phyloP scores from a whole-genome alignment of 2,113 vertebrate genomes.

The Trochalopteron elliotii region DNA sequence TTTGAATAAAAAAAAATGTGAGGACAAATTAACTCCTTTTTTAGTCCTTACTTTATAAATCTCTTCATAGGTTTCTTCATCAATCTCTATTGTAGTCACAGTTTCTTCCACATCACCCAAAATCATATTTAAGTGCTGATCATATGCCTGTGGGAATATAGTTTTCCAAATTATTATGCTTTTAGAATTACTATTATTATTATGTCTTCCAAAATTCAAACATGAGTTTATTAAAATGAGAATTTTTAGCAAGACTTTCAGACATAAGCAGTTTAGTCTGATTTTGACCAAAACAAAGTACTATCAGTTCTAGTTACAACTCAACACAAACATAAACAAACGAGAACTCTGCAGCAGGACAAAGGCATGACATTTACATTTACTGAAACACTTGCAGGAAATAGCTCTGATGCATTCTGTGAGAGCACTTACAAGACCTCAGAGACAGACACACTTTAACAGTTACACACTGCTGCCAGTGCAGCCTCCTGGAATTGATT shows the following conservation, averaged over 20 bases:
- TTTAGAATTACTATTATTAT: not conserved
- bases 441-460: not conserved
- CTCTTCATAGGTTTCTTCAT: constrained; percentile 98
- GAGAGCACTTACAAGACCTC: not conserved
- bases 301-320: not conserved
- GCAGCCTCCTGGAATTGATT: not conserved
- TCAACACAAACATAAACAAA: not conserved
- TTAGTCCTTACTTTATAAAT: constrained; percentile 90
- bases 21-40: not conserved
- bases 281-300: not conserved
- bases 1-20: not conserved
- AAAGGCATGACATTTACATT: not conserved
- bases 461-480: not conserved
- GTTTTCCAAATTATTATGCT: not conserved
- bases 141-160: constrained; percentile 84
- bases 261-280: not conserved
- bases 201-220: not conserved
- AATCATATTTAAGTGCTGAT: constrained; percentile 99
- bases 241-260: not conserved
- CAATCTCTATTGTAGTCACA: constrained; percentile 97
- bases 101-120: constrained; percentile 98
- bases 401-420: not conserved
- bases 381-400: not conserved
- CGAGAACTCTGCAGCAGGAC: not conserved
- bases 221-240: not conserved